Evolutionary conservation across 2,797 vertebrate genomes (phyloP), one percentile per base, ranked within the genome.

Genomic region (Schizopygopsis pylzovi): DNA sequence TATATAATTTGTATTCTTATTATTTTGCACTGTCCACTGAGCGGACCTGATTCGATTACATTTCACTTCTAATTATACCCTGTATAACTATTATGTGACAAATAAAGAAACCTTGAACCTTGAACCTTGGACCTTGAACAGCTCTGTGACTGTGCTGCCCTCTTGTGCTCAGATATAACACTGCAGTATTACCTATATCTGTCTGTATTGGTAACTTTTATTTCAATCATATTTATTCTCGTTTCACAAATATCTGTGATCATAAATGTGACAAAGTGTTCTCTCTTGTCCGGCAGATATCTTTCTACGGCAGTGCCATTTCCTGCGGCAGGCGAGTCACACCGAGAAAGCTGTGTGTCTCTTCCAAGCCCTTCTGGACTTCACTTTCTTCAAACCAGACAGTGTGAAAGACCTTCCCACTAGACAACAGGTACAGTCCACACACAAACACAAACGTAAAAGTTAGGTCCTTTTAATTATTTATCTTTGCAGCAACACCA

Each of bases 221-320:
- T 79, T 65, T 61, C 1, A 43, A 25, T 79, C 1, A 61, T n/a
- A 28, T 61, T 45, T 33, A 43, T 28, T 79, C n/a, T 63, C 8
- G 33, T 25, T 61, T 79, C 6, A 56, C 47, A 20, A 41, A 25
- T 80, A 12, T 83, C 8, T 59, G 15, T 52, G 3, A 72, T 65
- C 59, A 37, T 49, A 41, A 70, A 7, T 54, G 13, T 70, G 45
- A 41, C 37, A 41, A 28, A 79, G 16, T 85, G 67, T 83, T 73
- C 20, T 76, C 20, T 89, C 22, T 86, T 25, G 41, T 73, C 59
- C 61, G 82, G 65, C 65, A 81, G 77, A 85, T 11, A 63, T 99
- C 87, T 95, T 98, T 92, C 90, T 98, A 87, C 90, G 97, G 92
- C 95, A 99, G 87, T 95, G 98, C 92, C 95, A 99, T 92, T 96